A percentile compares a stretch with the other conserved stretches of the same genome.
phyloP scores from a whole-genome alignment of 2,113 vertebrate species.

The Tinamus guttatus region DNA sequence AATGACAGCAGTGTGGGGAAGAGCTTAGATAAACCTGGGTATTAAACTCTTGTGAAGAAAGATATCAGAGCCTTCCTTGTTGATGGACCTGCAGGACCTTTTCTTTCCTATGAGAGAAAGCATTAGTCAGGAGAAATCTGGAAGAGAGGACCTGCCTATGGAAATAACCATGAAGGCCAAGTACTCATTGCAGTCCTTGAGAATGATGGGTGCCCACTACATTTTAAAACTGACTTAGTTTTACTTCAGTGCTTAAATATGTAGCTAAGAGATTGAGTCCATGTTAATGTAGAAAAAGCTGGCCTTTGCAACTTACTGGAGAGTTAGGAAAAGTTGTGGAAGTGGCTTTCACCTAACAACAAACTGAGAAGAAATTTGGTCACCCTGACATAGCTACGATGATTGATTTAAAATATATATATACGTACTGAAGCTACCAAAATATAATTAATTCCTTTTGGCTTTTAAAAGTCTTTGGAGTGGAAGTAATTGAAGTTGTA shows the following conservation, averaged over 20 bases:
- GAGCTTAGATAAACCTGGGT: not conserved
- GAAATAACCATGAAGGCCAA: accelerated
- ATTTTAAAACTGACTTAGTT: not conserved
- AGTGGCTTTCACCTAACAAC: not conserved
- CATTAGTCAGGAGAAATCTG: not conserved
- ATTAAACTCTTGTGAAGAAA: not conserved
- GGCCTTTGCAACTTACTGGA: accelerated
- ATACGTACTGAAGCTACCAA: not conserved
- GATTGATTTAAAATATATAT: not conserved
- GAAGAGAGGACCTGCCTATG: not conserved
- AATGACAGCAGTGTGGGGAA: not conserved
- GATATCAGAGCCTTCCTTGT: not conserved
- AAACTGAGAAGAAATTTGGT: not conserved
- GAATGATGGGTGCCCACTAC: not conserved
- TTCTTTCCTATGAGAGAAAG: accelerated
- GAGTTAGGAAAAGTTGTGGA: not conserved
- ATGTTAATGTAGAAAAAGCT: not conserved
- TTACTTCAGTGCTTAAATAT: not conserved
- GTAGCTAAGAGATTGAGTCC: not conserved
- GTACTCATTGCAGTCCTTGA: accelerated
- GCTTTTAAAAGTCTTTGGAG: not conserved
- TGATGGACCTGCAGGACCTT: accelerated
- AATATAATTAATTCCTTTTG: not conserved
- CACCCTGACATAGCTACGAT: accelerated
- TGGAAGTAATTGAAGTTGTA: slow-evolving; percentile 14